phyloP scores from a whole-genome alignment of 2,113 vertebrate species.

The Cheirogaleus medius region DNA sequence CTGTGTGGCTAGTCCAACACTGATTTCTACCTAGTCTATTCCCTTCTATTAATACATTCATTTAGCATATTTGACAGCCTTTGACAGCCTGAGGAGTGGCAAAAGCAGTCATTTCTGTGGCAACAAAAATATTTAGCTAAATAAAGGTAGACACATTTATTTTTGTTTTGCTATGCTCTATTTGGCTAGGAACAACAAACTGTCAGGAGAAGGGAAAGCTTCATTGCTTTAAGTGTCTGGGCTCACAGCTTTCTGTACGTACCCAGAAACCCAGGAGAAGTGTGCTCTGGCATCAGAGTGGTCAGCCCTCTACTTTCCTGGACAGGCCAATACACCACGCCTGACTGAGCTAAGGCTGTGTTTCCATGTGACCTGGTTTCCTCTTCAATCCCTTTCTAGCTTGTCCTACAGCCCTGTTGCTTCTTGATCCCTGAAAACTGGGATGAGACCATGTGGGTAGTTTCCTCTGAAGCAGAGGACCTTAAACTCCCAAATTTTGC shows the following conservation, averaged over 20 bases:
- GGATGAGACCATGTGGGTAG: not conserved
- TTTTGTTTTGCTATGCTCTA: not conserved
- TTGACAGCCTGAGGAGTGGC: not conserved
- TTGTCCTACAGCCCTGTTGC: too few relatives aligned
- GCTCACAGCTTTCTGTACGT: not conserved
- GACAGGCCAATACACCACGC: too few relatives aligned
- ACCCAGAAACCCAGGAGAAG: not conserved
- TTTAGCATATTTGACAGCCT: not conserved
- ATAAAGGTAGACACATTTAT: too few relatives aligned
- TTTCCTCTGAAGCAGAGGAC: not conserved
- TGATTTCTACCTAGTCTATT: not conserved
- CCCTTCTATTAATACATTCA: not conserved
- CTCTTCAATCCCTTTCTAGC: not conserved
- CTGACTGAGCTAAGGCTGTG: too few relatives aligned
- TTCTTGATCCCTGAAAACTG: not conserved
- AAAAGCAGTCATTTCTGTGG: not conserved
- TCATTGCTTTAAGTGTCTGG: not conserved
- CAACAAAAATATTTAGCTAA: not conserved
- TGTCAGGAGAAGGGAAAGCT: not conserved
- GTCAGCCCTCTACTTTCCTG: not conserved
- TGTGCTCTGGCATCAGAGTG: not conserved
- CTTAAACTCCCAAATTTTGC: not conserved
- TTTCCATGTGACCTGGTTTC: not conserved
- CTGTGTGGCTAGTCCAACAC: not conserved
- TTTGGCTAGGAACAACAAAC: not conserved